A percentile compares a stretch with the other conserved stretches of the same genome.
These are phyloP conservation scores for Aphelenchoides fujianensis DNA, from an alignment of 1,140 invertebrate species.

Conservation along the genomic window DNA sequence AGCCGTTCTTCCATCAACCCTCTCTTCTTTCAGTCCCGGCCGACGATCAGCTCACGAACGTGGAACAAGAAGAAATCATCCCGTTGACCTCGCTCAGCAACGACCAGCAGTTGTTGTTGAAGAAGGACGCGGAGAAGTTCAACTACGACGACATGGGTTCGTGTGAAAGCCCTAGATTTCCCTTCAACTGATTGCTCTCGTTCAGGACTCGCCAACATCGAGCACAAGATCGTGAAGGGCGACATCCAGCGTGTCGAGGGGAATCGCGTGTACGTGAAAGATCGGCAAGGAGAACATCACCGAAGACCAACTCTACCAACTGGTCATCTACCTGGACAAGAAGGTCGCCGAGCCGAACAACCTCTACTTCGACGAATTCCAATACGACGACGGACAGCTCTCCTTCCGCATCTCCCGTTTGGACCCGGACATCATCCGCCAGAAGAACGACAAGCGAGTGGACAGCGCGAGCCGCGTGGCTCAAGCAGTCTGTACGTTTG, in stretches of 20 bases:
- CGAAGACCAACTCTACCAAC: conserved; percentile 49
- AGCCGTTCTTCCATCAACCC: not conserved
- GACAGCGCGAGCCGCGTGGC: conserved; percentile 57
- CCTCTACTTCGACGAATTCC: conserved; percentile 59
- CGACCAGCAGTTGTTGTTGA: conserved; percentile 46
- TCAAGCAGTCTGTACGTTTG: conserved; percentile 55
- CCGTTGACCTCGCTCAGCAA: conserved; percentile 44
- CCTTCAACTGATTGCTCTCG: not conserved
- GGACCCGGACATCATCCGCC: conserved; percentile 20
- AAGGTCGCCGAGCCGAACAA: conserved; percentile 58
- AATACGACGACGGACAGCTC: conserved; percentile 59
- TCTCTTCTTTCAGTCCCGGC: not conserved
- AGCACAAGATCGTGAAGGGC: conserved; percentile 61
- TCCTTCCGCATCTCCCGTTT: conserved; percentile 54
- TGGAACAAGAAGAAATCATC: conserved; percentile 57
- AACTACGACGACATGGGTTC: conserved; percentile 56
- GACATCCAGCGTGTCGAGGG: conserved; percentile 57
- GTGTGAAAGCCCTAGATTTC: conserved; percentile 12
- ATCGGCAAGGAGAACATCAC: conserved; percentile 49
- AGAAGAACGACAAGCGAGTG: conserved; percentile 44
- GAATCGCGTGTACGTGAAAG: conserved; percentile 58
- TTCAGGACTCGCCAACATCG: conserved; percentile 45
- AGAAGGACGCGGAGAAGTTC: conserved; percentile 58
- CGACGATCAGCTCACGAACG: conserved; percentile 19
- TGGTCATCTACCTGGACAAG: conserved; percentile 53